Evolutionary conservation across 2,797 vertebrate species (phyloP).

Genomic region (Thaleichthys pacificus): DNA sequence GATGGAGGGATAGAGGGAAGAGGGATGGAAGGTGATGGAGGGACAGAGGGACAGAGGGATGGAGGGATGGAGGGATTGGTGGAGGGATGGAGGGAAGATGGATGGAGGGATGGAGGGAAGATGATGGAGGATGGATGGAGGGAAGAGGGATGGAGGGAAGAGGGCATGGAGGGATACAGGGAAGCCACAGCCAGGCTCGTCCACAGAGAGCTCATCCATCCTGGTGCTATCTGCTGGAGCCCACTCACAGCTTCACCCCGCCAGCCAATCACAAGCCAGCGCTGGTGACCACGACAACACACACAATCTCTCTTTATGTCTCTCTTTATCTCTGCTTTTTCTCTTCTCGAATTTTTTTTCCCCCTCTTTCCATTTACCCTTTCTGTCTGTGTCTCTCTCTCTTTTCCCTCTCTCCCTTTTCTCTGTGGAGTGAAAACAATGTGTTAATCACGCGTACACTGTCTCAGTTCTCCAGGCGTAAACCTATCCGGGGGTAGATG

Average conservation of each 20-base stretch:
- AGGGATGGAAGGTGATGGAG: too few species aligned
- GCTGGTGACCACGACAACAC: conserved; percentile 7
- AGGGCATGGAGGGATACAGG: too few species aligned
- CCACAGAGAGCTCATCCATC: conserved; percentile 65
- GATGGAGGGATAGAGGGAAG: conserved; percentile 7
- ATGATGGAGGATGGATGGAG: too few species aligned
- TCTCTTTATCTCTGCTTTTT: conserved; percentile 34
- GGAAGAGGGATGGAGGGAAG: too few species aligned
- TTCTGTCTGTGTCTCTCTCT: conserved; percentile 7
- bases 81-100: conserved; percentile 32
- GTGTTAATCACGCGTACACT: background rate
- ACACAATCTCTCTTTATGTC: background rate
- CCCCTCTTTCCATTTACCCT: conserved; percentile 26
- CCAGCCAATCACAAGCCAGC: conserved; percentile 37
- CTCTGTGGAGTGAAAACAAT: conserved; percentile 22
- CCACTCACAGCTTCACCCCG: conserved; percentile 49
- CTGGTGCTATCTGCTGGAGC: conserved; percentile 66
- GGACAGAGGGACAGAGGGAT: too few species aligned
- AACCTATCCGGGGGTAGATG: conserved; percentile 27
- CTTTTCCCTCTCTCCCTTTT: background rate
- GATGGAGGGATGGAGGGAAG: too few species aligned
- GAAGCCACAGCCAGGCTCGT: conserved; percentile 15
- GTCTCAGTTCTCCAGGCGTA: conserved; percentile 45
- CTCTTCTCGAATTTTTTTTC: conserved; percentile 41
- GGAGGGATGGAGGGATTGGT: too few species aligned